Evolutionary conservation across 1,140 invertebrate species (phyloP), one percentile per base, ranked within the genome.

Genomic region (Phymastichus coffea): DNA sequence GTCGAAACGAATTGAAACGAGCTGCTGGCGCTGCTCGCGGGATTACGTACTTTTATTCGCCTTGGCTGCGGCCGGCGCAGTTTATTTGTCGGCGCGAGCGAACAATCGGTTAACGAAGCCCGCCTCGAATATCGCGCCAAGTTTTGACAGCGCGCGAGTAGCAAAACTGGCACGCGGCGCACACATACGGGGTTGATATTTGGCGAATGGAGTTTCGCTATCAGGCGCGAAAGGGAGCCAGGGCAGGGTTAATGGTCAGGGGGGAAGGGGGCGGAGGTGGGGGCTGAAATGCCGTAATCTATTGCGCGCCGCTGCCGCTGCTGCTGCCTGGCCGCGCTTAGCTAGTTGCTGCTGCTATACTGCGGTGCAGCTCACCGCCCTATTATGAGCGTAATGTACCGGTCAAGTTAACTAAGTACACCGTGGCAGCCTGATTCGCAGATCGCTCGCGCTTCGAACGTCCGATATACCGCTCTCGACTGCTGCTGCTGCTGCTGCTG

Each of bases 171-270:
- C 10, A 4, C 4, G 37, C 15, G 15, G 37, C 37, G 37, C 37
- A 40, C 6, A 25, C 23, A 38, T n/a, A n/a, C n/a, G n/a, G n/a
- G n/a, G n/a, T n/a, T n/a, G n/a, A 49, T 57, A 57, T 57, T 57
- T 57, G 40, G 55, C n/a, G 4, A 9, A 4, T 28, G 46, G 14
- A 2, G 25, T n/a, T 2, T 23, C n/a, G 17, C 30, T 51, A 52
- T 52, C 47, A 59, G 44, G 40, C 57, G 33, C 19, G 49, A 40
- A 59, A 68, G 65, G 56, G 48, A 61, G 67, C 65, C 61, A 55
- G 59, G 62, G 53, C 59, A 62, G 63, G 61, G 59, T 62, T 68
- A 70, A 71, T 71, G 67, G 61, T 65, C 68, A 59, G n/a, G n/a
- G n/a, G n/a, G n/a, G n/a, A n/a, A n/a, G n/a, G n/a, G n/a, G n/a